These are phyloP conservation scores for Leptonema lineaticorne DNA, from an alignment of 1,140 invertebrate species.

Conservation along the genomic window DNA sequence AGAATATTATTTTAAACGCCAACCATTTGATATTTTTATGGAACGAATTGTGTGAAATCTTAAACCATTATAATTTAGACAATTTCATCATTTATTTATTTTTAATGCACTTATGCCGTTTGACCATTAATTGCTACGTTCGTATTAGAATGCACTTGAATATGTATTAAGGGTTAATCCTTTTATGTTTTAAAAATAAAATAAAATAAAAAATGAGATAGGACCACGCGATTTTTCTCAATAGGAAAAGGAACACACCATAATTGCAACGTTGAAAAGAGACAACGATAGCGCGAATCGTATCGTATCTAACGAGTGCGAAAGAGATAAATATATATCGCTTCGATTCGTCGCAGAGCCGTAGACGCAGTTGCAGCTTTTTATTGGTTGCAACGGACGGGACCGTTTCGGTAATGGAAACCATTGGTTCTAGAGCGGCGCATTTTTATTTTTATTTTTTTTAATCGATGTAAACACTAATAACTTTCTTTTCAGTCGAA, in stretches of 20 bases:
- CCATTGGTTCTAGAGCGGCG: no score
- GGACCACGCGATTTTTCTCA: slow-evolving; percentile 22
- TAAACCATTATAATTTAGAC: no score
- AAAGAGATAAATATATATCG: slow-evolving; percentile 36
- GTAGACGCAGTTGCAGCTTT: not conserved
- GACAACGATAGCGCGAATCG: not conserved
- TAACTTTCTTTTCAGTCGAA: no score
- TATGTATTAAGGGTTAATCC: slow-evolving; percentile 11
- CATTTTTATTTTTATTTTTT: no score
- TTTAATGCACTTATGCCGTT: no score
- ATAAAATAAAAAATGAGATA: slow-evolving; percentile 32
- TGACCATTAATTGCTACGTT: no score
- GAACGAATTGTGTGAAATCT: no score
- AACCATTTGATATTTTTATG: no score
- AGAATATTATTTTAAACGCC: no score
- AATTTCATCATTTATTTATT: no score
- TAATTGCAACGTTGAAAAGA: not conserved
- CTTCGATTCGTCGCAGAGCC: slow-evolving; percentile 25
- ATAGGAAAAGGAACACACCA: not conserved
- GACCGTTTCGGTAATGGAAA: not conserved
- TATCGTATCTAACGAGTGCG: not conserved
- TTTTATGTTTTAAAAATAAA: not conserved
- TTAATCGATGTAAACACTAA: no score
- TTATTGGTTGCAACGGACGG: slow-evolving; percentile 31
- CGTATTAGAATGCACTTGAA: not conserved